Evolutionary conservation across 2,113 vertebrate species (phyloP), one percentile per base, ranked within the genome.

Genomic region (Vireo altiloquus): DNA sequence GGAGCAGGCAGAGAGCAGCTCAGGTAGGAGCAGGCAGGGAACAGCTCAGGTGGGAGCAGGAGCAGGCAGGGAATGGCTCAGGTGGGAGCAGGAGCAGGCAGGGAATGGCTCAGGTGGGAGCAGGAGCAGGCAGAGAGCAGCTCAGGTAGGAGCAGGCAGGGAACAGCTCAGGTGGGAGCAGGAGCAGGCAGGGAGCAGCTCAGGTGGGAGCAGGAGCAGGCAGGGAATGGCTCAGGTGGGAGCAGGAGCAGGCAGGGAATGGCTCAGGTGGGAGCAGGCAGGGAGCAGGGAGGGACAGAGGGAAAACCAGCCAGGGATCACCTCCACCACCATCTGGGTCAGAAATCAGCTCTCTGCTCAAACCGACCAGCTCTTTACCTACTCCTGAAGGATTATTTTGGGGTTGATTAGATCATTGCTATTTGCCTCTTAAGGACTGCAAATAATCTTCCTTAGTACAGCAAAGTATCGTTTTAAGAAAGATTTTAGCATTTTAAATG

Each of bases 241-340:
- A 42, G 15, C 40, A 42, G 44, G 39, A n/a, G 2, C 49, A 39
- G 16, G 11, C 21, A 71, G 69, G 49, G 71, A 57, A 0, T 3
- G 9, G 52, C 52, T 46, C 31, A 57, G 53, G 33, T 74, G 33
- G 25, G 53, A 46, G 8, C 71, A 42, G 40, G n/a, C n/a, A n/a
- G n/a, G n/a, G 40, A 28, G 7, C 22, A 13, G 81, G 53, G 17
- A 15, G 49, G 10, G 21, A 82, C 15, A 9, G 54, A 21, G 33
- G 23, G 57, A 59, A 37, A 11, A 30, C 39, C 42, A 56, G 7
- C 66, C 70, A 42, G 37, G 9, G 25, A 61, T 44, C 39, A 47
- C 27, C 31, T 49, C 9, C 1, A 8, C 47, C 31, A 3, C 11
- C 9, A 7, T 5, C 0, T 0, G 65, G 65, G 30, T 17, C 68